Evolutionary conservation across 2,888 invertebrate genomes (phyloP).

Genomic region (Ochlodes sylvanus): DNA sequence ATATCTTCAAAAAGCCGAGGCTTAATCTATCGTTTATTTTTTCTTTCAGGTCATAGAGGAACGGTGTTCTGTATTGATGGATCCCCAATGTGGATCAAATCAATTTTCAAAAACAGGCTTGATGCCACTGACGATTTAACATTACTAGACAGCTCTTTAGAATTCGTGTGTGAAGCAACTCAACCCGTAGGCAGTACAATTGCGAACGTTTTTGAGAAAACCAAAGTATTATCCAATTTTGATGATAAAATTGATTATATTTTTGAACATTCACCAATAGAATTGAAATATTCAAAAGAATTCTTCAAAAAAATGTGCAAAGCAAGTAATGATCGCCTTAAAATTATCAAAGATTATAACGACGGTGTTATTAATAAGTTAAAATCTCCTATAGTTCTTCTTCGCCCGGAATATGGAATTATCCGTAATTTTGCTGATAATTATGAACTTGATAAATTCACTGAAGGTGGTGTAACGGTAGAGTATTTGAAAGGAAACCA

Average conservation of each 20-base stretch:
- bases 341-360: not conserved
- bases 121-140: not conserved
- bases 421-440: not conserved
- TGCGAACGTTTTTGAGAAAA: not conserved
- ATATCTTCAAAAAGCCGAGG: too few species aligned
- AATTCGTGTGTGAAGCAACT: not conserved
- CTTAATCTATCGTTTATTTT: not conserved
- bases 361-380: not conserved
- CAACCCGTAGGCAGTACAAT: not conserved
- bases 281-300: not conserved
- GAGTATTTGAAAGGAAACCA: not conserved
- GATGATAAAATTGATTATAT: slow-evolving; percentile 1
- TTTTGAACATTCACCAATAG: not conserved
- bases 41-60: slow-evolving; percentile 3
- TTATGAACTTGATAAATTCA: slow-evolving; percentile 4
- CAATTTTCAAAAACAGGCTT: not conserved
- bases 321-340: not conserved
- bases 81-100: not conserved
- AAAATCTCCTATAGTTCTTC: not conserved
- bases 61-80: slow-evolving; percentile 7
- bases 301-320: not conserved
- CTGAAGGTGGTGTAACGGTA: not conserved
- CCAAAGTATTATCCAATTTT: not conserved
- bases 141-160: not conserved
- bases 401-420: not conserved